These are phyloP conservation scores for Gonocerus acuteangulatus DNA, from an alignment of 2,888 invertebrate species.

Conservation along the genomic window DNA sequence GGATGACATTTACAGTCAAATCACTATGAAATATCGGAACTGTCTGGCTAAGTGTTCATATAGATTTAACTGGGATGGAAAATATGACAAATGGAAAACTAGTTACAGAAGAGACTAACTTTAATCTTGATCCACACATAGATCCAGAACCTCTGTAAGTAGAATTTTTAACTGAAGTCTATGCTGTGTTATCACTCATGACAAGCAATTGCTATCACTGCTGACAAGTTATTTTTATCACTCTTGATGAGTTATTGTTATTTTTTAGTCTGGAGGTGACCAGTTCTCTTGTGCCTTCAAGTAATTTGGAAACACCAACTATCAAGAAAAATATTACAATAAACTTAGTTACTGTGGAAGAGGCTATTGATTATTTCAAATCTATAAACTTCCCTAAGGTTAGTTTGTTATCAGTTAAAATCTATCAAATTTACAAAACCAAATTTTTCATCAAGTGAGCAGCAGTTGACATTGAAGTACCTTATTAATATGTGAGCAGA, in stretches of 20 bases:
- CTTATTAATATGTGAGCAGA: no score
- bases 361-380: constrained; percentile 16
- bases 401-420: no score
- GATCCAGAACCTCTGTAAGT: neutral
- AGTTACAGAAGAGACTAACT: neutral
- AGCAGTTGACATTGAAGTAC: no score
- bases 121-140: no score
- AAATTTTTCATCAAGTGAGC: no score
- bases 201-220: no score
- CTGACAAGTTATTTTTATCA: neutral
- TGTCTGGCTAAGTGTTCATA: no score
- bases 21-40: no score
- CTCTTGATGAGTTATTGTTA: neutral
- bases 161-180: neutral
- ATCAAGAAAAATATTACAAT: neutral
- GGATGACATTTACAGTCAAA: no score
- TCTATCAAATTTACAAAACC: no score
- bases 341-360: constrained; percentile 3
- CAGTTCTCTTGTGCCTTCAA: constrained; percentile 3
- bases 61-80: neutral
- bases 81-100: neutral
- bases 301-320: neutral
- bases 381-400: constrained; percentile 19
- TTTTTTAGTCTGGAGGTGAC: neutral
- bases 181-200: no score